Evolutionary conservation across 2,888 invertebrate species (phyloP), one percentile per base, ranked within the genome.

Genomic region (Teleogryllus oceanicus): DNA sequence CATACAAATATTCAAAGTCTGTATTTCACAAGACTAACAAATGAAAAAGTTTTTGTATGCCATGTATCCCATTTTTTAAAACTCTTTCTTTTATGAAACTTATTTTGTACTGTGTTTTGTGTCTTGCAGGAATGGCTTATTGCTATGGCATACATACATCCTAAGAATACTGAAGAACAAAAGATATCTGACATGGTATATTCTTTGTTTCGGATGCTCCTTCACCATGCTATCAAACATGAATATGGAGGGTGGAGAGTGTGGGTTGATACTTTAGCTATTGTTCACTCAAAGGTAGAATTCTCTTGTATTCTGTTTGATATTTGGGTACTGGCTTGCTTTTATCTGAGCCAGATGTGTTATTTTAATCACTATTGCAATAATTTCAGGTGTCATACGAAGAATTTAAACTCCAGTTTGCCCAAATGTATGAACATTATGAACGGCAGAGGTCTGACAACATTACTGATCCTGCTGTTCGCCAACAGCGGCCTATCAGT

Each of bases 201-300:
- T 88, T 95, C 97, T 0, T 89, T 99, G 84, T 99, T 99, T 89
- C 92, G 97, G 20, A 98, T 99, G 96, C 89, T 99, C 82, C 89
- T 99, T 76, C 99, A 99, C 87, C 99, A 99, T 87, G 99, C 99
- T 75, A 97, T 99, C 84, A 98, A 99, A 86, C 96, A 96, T 85
- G 99, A 99, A 88, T 99, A 98, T 85, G 99, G 99, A 10, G 99
- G 99, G 20, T 99, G 99, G 99, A 89, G 99, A 82, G 99, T 99
- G 21, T 99, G 99, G 99, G 99, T 99, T 10, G 99, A 99, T 86
- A 99, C 99, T 0, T 88, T 99, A 81, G 99, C 99, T 76, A 99
- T 99, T 85, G 97, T 99, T 2, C 99, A 99, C 88, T 99, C 99
- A 2, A 99, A 99, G 92, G 98, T 96, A 86, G 86, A 85, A 83